Conservation (phyloP, 2,888 invertebrate genomes). For the Sussaba pulchella region DNA sequence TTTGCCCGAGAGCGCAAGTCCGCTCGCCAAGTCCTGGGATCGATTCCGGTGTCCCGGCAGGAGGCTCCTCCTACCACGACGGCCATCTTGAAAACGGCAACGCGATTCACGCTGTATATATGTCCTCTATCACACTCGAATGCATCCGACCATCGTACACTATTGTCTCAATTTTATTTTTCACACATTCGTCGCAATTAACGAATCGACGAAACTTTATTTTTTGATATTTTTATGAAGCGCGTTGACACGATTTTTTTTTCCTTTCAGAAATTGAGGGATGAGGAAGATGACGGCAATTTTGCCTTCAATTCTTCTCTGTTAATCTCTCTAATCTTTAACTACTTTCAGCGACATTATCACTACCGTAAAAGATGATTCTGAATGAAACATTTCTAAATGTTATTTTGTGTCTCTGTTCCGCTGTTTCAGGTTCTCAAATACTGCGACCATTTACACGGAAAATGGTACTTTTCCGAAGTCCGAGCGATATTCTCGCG, state of each 20-base stretch:
- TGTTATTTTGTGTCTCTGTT: too few relatives aligned
- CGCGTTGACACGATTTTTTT: too few relatives aligned
- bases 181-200: conserved; percentile 2
- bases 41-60: conserved; percentile 81
- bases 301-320: too few relatives aligned
- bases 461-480: conserved; percentile 99
- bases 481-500: conserved; percentile 99
- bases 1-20: conserved; percentile 77
- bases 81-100: conserved; percentile 83
- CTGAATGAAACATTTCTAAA: too few relatives aligned
- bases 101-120: conserved; percentile 79
- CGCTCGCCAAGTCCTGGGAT: conserved; percentile 80
- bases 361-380: too few relatives aligned
- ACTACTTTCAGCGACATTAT: too few relatives aligned
- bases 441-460: conserved; percentile 99
- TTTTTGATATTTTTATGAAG: too few relatives aligned
- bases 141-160: conserved; percentile 76
- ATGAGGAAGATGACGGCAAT: too few relatives aligned
- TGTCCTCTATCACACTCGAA: conserved; percentile 80
- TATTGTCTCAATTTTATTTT: conserved; percentile 9
- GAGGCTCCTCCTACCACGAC: conserved; percentile 84
- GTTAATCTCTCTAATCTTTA: too few relatives aligned
- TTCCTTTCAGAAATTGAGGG: too few relatives aligned
- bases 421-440: conserved; percentile 92
- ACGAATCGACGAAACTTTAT: too few relatives aligned